These are phyloP conservation scores for Ptilonorhynchus violaceus DNA, from an alignment of 2,113 vertebrate genomes.

Conservation along the genomic window DNA sequence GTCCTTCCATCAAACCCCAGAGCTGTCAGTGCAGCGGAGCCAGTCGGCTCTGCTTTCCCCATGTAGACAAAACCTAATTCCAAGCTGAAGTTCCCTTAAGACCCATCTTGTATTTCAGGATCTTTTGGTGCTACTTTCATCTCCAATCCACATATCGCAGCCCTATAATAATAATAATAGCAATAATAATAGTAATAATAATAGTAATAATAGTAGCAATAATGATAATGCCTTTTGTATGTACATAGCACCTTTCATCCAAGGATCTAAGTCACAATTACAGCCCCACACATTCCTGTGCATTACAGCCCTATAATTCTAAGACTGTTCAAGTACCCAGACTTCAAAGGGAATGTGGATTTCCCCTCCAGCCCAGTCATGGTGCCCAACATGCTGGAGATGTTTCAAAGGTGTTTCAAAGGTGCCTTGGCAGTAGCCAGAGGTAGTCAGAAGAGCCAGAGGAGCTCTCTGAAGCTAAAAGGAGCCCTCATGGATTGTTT, in stretches of 20 bases:
- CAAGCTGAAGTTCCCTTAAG: constrained; percentile 33
- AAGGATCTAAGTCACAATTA: constrained; percentile 63
- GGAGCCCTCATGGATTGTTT: not conserved
- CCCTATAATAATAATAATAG: constrained; percentile 54
- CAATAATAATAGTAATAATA: constrained; percentile 44
- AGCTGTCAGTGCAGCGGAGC: not conserved
- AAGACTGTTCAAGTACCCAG: constrained; percentile 45
- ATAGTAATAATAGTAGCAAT: constrained; percentile 19
- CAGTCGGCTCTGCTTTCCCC: not conserved
- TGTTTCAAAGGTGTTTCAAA: constrained; percentile 48
- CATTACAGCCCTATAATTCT: constrained; percentile 63
- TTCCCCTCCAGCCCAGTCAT: constrained; percentile 59
- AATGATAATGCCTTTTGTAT: constrained; percentile 58
- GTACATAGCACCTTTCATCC: constrained; percentile 62
- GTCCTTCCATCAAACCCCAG: not conserved
- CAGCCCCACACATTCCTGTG: constrained; percentile 60
- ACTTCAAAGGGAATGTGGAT: constrained; percentile 59
- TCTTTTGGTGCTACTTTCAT: constrained; percentile 45
- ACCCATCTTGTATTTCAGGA: constrained; percentile 35
- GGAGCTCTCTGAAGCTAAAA: not conserved
- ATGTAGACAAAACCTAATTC: not conserved
- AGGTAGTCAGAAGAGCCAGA: not conserved
- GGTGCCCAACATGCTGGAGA: constrained; percentile 46
- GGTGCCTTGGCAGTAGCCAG: constrained; percentile 41
- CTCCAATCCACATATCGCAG: constrained; percentile 31